Evolutionary conservation across 1,140 invertebrate genomes (phyloP).

Genomic region (Drosophila tani): DNA sequence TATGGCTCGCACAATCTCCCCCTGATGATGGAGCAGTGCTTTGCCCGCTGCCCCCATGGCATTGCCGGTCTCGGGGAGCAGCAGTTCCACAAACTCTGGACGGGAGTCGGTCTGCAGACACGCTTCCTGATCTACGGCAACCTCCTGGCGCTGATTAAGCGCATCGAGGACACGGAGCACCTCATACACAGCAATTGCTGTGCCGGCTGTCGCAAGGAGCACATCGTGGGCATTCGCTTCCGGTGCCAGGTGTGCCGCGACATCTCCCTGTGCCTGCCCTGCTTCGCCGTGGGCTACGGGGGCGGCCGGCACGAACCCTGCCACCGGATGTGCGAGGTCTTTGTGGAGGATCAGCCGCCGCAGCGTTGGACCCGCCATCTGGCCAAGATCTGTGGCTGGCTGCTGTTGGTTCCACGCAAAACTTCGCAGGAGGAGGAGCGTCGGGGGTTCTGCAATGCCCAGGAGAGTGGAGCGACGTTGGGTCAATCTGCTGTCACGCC

Average conservation of each 20-base stretch:
- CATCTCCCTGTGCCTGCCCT: slow-evolving; percentile 75
- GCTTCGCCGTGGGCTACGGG: slow-evolving; percentile 67
- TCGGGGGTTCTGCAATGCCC: slow-evolving; percentile 73
- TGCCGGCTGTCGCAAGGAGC: slow-evolving; percentile 63
- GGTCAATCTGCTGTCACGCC: slow-evolving; percentile 32
- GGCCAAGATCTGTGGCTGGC: slow-evolving; percentile 62
- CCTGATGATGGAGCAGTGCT: slow-evolving; percentile 70
- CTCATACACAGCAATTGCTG: slow-evolving; percentile 77
- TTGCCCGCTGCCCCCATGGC: slow-evolving; percentile 69
- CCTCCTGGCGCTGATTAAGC: slow-evolving; percentile 72
- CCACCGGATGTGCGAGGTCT: slow-evolving; percentile 82
- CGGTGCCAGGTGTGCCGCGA: slow-evolving; percentile 78
- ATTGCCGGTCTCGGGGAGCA: slow-evolving; percentile 62
- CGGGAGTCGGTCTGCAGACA: slow-evolving; percentile 61
- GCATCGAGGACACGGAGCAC: slow-evolving; percentile 79
- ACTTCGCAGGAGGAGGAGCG: slow-evolving; percentile 66
- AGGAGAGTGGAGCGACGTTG: slow-evolving; percentile 36
- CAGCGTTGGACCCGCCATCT: slow-evolving; percentile 68
- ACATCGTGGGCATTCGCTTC: slow-evolving; percentile 79
- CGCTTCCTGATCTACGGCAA: slow-evolving; percentile 81
- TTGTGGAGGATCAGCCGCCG: slow-evolving; percentile 69
- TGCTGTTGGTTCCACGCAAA: slow-evolving; percentile 50
- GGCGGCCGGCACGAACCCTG: slow-evolving; percentile 62
- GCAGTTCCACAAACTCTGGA: slow-evolving; percentile 77
- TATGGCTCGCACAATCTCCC: slow-evolving; percentile 76